Conservation (phyloP, 2,888 invertebrate species). For the Melanostoma mellinum region DNA sequence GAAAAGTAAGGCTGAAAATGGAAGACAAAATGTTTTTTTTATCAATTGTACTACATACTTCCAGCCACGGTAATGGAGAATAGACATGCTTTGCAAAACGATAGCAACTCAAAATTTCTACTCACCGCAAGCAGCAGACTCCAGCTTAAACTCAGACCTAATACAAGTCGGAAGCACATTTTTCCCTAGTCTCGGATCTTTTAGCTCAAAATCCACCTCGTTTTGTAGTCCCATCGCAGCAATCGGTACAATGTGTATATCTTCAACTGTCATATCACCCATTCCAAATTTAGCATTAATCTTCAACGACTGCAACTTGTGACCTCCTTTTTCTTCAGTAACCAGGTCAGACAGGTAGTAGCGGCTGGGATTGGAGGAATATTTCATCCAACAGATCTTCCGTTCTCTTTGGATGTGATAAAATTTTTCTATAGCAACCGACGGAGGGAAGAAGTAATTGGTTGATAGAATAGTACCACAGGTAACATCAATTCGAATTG, state of each 20-base stretch:
- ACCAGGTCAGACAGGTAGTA: constrained; percentile 86
- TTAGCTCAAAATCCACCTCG: constrained; percentile 70
- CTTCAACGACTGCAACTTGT: constrained; percentile 83
- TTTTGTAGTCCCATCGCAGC: constrained; percentile 73
- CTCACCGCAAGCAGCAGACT: constrained; percentile 78
- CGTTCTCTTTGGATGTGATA: constrained; percentile 90
- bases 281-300: constrained; percentile 86
- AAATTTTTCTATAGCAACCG: constrained; percentile 85
- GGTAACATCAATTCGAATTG: constrained; percentile 23
- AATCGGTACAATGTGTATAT: constrained; percentile 82
- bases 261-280: constrained; percentile 86
- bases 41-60: too few relatives aligned
- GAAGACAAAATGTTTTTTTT: neutral
- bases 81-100: neutral
- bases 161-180: constrained; percentile 76
- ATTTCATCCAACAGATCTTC: constrained; percentile 93
- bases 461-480: constrained; percentile 74
- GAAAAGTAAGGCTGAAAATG: constrained; percentile 78
- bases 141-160: constrained; percentile 78
- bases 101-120: neutral
- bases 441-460: constrained; percentile 77
- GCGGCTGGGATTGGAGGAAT: constrained; percentile 88
- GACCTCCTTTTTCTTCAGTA: constrained; percentile 79
- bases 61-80: too few relatives aligned
- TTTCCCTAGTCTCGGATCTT: constrained; percentile 73